These are phyloP conservation scores for Malurus cyaneus DNA, from an alignment of 2,113 vertebrate genomes.

Conservation along the genomic window DNA sequence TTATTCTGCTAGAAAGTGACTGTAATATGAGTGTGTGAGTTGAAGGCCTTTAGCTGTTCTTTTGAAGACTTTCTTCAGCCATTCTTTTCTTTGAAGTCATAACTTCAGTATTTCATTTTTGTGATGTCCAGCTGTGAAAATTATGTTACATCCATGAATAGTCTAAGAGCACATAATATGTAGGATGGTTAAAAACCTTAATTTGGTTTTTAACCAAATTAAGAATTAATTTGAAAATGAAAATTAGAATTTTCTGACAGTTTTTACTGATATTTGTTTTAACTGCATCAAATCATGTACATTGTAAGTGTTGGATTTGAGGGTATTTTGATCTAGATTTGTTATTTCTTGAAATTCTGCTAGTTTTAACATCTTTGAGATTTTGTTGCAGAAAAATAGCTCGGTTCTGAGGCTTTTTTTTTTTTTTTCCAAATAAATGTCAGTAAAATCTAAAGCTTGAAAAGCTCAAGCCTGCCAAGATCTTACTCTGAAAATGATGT, in stretches of 20 bases:
- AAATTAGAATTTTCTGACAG: background rate
- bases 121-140: background rate
- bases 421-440: background rate
- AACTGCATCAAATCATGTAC: background rate
- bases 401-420: background rate
- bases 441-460: background rate
- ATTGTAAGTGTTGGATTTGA: background rate
- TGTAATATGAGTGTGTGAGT: background rate
- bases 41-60: background rate
- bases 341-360: background rate
- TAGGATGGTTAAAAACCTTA: background rate
- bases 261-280: background rate
- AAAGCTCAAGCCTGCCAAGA: background rate
- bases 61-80: background rate
- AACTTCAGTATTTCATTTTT: background rate
- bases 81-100: background rate
- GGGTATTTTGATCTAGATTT: background rate
- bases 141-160: background rate
- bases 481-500: background rate
- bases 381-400: background rate
- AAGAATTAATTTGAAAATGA: too few species aligned
- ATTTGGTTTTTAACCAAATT: too few species aligned
- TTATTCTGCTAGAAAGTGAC: background rate
- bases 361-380: background rate
- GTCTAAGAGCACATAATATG: background rate